These are phyloP conservation scores for Ifrita kowaldi DNA, from an alignment of 2,113 vertebrate species.

Conservation along the genomic window DNA sequence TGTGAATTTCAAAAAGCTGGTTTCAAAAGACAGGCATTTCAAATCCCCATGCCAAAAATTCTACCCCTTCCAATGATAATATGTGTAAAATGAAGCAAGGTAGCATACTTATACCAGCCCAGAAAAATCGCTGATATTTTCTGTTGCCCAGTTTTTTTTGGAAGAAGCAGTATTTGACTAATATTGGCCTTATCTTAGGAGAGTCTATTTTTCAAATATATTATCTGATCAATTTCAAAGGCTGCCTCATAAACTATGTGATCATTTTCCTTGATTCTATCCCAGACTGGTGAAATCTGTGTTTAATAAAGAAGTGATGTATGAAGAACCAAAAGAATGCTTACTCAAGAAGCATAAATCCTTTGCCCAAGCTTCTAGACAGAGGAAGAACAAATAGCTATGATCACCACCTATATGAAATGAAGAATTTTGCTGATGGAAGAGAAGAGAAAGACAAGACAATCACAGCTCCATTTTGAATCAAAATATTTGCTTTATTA, in stretches of 20 bases:
- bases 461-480: background rate
- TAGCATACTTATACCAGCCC: background rate
- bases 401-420: background rate
- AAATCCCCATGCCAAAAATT: background rate
- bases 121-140: background rate
- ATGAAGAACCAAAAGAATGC: background rate
- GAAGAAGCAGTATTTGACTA: background rate
- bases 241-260: background rate
- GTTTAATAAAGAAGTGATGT: background rate
- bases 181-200: background rate
- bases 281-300: background rate
- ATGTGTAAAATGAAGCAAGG: background rate
- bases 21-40: background rate
- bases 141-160: background rate
- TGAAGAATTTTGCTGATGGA: background rate
- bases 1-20: background rate
- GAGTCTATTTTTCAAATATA: background rate
- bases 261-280: background rate
- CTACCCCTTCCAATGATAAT: background rate
- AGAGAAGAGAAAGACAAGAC: background rate
- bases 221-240: slow-evolving; percentile 1
- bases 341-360: background rate
- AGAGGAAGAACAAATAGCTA: background rate
- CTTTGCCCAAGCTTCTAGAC: background rate
- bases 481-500: background rate